phyloP scores from a whole-genome alignment of 1,140 invertebrate species.

The Drosophila asahinai region DNA sequence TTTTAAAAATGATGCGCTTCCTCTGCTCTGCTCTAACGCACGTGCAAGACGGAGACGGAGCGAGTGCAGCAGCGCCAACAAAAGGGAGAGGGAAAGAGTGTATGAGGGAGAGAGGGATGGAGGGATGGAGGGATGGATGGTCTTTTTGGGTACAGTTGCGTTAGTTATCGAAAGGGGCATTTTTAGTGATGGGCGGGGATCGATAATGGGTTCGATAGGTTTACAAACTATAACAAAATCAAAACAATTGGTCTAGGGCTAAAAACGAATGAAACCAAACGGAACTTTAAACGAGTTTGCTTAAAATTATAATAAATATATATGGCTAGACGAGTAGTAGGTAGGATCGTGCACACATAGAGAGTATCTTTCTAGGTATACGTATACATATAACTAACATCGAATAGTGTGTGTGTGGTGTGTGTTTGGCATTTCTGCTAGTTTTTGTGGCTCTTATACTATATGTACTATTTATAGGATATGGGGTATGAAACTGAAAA shows the following conservation, averaged over 20 bases:
- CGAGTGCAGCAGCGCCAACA: constrained; percentile 14
- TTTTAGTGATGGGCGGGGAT: neutral
- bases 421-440: constrained; percentile 22
- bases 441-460: constrained; percentile 29
- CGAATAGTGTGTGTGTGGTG: constrained; percentile 23
- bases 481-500: constrained; percentile 20
- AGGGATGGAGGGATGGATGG: neutral
- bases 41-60: constrained; percentile 31
- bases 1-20: constrained; percentile 30
- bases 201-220: neutral
- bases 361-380: constrained; percentile 46
- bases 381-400: constrained; percentile 38
- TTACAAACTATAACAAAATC: constrained; percentile 68
- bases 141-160: constrained; percentile 19
- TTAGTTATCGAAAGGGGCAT: constrained; percentile 6
- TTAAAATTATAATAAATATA: constrained; percentile 55
- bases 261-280: constrained; percentile 33
- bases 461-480: constrained; percentile 16
- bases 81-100: constrained; percentile 39
- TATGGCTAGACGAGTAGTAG: constrained; percentile 22
- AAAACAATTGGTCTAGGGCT: constrained; percentile 52
- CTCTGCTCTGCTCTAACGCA: constrained; percentile 12
- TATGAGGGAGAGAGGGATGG: neutral
- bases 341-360: constrained; percentile 53
- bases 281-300: constrained; percentile 15